Conservation (phyloP, 2,888 invertebrate species). For the Metacarcinus magister region DNA sequence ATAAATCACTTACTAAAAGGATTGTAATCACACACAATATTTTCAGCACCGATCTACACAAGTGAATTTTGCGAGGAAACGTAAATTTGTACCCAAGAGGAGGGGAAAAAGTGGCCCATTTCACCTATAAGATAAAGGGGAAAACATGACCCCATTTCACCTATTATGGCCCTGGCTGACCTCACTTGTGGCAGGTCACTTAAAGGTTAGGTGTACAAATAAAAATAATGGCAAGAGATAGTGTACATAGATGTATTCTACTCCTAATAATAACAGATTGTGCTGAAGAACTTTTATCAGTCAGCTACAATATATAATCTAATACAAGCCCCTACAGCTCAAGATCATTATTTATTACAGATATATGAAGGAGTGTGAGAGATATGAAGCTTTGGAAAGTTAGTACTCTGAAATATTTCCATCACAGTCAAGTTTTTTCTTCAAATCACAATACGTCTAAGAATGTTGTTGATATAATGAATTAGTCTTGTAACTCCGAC, state of each 20-base stretch:
- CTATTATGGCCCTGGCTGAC: constrained; percentile 49
- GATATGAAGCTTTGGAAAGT: constrained; percentile 44
- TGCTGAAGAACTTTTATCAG: constrained; percentile 28
- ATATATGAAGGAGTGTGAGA: constrained; percentile 59
- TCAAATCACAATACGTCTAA: constrained; percentile 37
- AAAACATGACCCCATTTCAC: background rate
- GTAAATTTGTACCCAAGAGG: background rate
- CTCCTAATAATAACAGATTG: constrained; percentile 52
- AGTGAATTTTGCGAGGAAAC: background rate
- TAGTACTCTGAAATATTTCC: constrained; percentile 62
- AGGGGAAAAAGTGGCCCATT: background rate
- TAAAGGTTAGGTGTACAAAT: constrained; percentile 32
- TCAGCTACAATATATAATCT: constrained; percentile 31
- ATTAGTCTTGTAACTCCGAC: constrained; percentile 29
- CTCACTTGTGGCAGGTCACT: constrained; percentile 57
- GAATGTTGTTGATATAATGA: constrained; percentile 27
- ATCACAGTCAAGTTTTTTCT: constrained; percentile 65
- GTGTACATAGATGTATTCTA: constrained; percentile 26
- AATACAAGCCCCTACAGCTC: constrained; percentile 32
- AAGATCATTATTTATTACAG: constrained; percentile 53
- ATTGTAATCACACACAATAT: background rate
- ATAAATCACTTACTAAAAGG: background rate
- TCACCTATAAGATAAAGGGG: background rate
- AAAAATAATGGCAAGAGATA: background rate
- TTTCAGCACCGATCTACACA: constrained; percentile 10